Evolutionary conservation across 2,888 invertebrate species (phyloP).

Genomic region (Amiota minor): DNA sequence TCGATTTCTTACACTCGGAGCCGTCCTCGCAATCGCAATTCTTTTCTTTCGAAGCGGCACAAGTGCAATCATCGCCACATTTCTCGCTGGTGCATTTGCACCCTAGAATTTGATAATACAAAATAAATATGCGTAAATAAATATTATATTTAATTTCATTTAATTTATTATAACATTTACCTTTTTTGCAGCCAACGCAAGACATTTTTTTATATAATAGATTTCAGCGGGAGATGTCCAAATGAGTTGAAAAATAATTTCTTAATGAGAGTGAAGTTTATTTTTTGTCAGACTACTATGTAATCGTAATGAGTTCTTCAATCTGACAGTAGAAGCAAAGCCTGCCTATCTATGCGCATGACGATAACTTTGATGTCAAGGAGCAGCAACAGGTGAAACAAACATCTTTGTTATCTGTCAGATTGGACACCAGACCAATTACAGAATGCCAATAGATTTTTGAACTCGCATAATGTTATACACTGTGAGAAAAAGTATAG

Average conservation of each 20-base stretch:
- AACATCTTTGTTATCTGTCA: too few species aligned
- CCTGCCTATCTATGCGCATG: conserved; percentile 43
- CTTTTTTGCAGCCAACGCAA: conserved; percentile 63
- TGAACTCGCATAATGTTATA: too few species aligned
- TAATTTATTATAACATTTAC: conserved; percentile 40
- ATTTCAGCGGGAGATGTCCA: too few species aligned
- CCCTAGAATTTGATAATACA: conserved; percentile 47
- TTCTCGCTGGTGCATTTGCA: conserved; percentile 69
- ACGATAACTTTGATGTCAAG: neutral
- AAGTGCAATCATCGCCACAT: conserved; percentile 68
- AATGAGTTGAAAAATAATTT: neutral
- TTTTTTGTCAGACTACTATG: neutral
- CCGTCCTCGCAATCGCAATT: conserved; percentile 42
- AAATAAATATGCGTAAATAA: neutral
- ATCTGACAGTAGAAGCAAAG: conserved; percentile 25
- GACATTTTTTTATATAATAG: conserved; percentile 52
- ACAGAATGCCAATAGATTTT: too few species aligned
- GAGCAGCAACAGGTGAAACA: neutral
- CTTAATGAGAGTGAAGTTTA: neutral
- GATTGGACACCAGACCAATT: too few species aligned
- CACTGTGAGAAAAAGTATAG: too few species aligned
- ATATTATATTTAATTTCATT: neutral
- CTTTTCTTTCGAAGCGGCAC: conserved; percentile 51
- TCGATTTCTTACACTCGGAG: neutral
- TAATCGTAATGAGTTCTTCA: neutral